Percentiles rank a stretch among this genome's conserved stretches.
phyloP scores from a whole-genome alignment of 2,113 vertebrate genomes.

The Neomonachus schauinslandi region DNA sequence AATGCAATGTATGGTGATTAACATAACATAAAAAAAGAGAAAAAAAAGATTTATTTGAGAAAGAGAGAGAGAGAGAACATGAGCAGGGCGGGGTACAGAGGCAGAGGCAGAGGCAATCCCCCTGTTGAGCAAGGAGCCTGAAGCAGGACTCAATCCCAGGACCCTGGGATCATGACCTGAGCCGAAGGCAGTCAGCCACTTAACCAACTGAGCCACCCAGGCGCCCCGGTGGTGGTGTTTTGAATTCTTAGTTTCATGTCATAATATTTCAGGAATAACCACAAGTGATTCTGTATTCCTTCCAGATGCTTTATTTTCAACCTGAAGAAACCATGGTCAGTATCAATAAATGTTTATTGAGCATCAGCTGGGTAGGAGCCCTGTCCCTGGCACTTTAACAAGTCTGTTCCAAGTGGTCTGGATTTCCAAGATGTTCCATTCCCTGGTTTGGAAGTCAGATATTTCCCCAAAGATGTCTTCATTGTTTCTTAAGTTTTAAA shows the following conservation, averaged over 20 bases:
- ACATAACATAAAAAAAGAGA: no score
- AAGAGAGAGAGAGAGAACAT: background rate
- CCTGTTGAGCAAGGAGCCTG: background rate
- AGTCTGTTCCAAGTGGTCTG: background rate
- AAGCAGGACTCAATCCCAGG: background rate
- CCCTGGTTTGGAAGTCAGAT: slow-evolving; percentile 29
- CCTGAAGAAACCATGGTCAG: slow-evolving; percentile 15
- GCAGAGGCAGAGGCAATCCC: background rate
- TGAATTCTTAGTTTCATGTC: slow-evolving; percentile 20
- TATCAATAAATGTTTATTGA: slow-evolving; percentile 31
- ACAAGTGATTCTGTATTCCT: slow-evolving; percentile 50
- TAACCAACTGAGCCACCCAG: background rate
- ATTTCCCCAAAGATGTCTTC: background rate
- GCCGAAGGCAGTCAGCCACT: background rate
- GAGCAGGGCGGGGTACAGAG: background rate
- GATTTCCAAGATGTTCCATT: slow-evolving; percentile 4
- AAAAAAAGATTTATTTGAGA: background rate
- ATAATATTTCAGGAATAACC: slow-evolving; percentile 46
- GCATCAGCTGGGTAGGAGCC: background rate
- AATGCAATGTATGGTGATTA: no score
- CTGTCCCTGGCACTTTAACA: background rate
- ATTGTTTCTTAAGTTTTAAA: slow-evolving; percentile 17
- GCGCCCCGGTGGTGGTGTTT: background rate
- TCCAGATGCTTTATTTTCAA: slow-evolving; percentile 58
- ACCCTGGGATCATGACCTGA: background rate